phyloP scores from a whole-genome alignment of 2,797 vertebrate genomes.

The Schizopygopsis malacanthus region DNA sequence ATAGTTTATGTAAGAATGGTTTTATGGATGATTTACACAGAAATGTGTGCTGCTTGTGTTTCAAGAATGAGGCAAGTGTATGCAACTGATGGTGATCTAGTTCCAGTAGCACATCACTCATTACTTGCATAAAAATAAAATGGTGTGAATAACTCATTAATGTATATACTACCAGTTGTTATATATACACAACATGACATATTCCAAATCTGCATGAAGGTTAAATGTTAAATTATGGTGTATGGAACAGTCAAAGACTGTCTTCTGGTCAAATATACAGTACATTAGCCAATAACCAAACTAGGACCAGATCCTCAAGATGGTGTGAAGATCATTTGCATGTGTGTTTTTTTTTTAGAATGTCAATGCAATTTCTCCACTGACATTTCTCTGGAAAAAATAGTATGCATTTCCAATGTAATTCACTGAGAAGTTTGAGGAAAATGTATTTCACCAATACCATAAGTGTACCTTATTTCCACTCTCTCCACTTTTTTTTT shows the following conservation, averaged over 20 bases:
- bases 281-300: slow-evolving; percentile 9
- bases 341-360: slow-evolving; percentile 5
- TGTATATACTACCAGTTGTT: not conserved
- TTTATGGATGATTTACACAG: slow-evolving; percentile 18
- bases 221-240: slow-evolving; percentile 11
- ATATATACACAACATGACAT: slow-evolving; percentile 31
- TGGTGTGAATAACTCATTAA: slow-evolving; percentile 1
- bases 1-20: slow-evolving; percentile 28
- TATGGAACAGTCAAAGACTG: slow-evolving; percentile 24
- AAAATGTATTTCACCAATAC: slow-evolving; percentile 46
- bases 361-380: slow-evolving; percentile 32
- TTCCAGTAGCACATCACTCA: slow-evolving; percentile 38
- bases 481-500: slow-evolving; percentile 12
- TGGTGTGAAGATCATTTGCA: slow-evolving; percentile 32
- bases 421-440: slow-evolving; percentile 46
- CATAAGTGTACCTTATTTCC: slow-evolving; percentile 23
- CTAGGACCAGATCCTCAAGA: slow-evolving; percentile 18
- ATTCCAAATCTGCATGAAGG: not conserved
- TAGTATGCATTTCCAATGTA: slow-evolving; percentile 38
- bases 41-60: slow-evolving; percentile 18
- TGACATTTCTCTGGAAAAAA: slow-evolving; percentile 43
- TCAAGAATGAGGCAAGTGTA: slow-evolving; percentile 27
- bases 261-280: slow-evolving; percentile 34
- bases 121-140: slow-evolving; percentile 45
- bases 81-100: slow-evolving; percentile 6